These are phyloP conservation scores for Cataglyphis rosenhaueri DNA, from an alignment of 2,888 invertebrate genomes.

Conservation along the genomic window DNA sequence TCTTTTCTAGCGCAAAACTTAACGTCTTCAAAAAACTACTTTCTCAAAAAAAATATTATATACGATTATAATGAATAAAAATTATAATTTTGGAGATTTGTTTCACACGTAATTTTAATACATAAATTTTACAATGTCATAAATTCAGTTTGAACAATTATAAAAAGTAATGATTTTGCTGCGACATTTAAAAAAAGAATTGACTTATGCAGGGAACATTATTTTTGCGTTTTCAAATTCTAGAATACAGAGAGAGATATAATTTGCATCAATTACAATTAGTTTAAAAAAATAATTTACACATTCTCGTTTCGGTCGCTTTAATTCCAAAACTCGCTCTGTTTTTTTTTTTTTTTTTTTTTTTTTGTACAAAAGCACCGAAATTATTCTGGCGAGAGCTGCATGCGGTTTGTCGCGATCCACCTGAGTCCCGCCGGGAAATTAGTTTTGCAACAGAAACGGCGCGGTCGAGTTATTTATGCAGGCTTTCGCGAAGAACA, in stretches of 20 bases:
- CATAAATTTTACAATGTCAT: not conserved
- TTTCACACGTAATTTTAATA: not conserved
- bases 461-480: constrained; percentile 39
- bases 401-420: constrained; percentile 29
- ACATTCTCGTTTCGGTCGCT: not conserved
- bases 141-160: not conserved
- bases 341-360: not conserved
- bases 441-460: constrained; percentile 44
- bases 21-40: not conserved
- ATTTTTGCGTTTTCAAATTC: not conserved
- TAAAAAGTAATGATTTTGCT: not conserved
- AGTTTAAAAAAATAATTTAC: constrained; percentile 6
- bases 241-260: not conserved
- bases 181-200: not conserved
- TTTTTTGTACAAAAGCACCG: not conserved
- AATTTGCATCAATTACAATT: not conserved
- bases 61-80: not conserved
- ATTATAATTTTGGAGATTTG: not conserved
- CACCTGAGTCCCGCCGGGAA: constrained; percentile 39
- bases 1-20: not conserved
- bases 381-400: constrained; percentile 28
- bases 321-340: not conserved
- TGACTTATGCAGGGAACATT: not conserved
- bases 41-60: not conserved
- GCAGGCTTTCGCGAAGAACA: constrained; percentile 24